Conservation (phyloP, 2,113 vertebrate species). For the Pardalotus punctatus region DNA sequence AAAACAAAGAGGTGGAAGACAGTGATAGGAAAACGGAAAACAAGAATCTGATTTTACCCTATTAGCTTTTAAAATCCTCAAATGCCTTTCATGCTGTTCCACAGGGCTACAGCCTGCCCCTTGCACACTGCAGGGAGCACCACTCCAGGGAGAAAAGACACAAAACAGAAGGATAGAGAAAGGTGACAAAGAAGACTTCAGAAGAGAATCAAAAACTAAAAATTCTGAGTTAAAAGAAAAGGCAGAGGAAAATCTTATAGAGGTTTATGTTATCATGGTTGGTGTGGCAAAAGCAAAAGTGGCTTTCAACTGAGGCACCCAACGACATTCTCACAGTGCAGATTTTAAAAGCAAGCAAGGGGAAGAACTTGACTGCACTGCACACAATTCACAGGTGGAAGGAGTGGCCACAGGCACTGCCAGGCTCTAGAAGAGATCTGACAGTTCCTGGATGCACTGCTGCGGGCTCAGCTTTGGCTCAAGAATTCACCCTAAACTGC, state of each 20-base stretch:
- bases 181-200: not conserved
- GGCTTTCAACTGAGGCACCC: not conserved
- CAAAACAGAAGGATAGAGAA: not conserved
- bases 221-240: not conserved
- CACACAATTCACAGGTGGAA: not conserved
- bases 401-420: too few relatives aligned
- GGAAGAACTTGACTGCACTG: not conserved
- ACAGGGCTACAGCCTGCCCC: not conserved
- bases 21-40: not conserved
- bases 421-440: not conserved
- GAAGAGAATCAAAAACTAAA: not conserved
- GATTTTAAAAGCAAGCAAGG: not conserved
- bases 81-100: not conserved
- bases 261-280: not conserved
- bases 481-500: not conserved
- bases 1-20: not conserved
- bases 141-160: not conserved
- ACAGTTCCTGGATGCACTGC: not conserved
- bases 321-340: not conserved
- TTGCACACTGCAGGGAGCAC: not conserved
- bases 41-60: not conserved
- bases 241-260: fast-evolving
- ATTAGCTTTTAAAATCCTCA: not conserved
- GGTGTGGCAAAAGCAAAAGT: not conserved
- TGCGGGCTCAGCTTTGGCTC: not conserved